These are phyloP conservation scores for Pheosia tremula DNA, from an alignment of 2,888 invertebrate species.

Conservation along the genomic window DNA sequence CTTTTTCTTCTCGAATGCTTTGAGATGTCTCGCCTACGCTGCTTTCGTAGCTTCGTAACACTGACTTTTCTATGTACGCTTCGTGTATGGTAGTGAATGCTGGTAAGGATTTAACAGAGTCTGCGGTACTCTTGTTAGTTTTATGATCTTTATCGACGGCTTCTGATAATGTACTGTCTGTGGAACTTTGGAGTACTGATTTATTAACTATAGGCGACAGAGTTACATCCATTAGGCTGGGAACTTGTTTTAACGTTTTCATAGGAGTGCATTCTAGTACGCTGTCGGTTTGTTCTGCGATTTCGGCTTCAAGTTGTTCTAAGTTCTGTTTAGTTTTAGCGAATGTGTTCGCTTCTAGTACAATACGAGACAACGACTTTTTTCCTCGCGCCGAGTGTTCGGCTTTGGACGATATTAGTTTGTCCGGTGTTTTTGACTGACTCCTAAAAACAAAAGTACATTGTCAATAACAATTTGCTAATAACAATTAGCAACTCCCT, in stretches of 20 bases:
- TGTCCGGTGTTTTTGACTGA: conserved; percentile 77
- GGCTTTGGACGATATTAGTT: conserved; percentile 64
- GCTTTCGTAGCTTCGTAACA: conserved; percentile 67
- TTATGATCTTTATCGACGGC: conserved; percentile 46
- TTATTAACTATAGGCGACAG: conserved; percentile 75
- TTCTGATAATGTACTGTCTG: conserved; percentile 56
- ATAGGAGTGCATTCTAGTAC: conserved; percentile 71
- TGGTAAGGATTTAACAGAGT: conserved; percentile 52
- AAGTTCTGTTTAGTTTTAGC: conserved; percentile 63
- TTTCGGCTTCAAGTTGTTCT: conserved; percentile 53
- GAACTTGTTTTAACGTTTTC: conserved; percentile 58
- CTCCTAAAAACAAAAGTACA: conserved; percentile 52
- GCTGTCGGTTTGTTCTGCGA: conserved; percentile 43
- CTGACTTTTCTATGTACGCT: conserved; percentile 60
- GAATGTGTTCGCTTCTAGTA: conserved; percentile 74
- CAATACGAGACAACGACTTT: conserved; percentile 71
- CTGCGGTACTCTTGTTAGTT: conserved; percentile 41
- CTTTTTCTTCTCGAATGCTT: conserved; percentile 44
- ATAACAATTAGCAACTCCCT: no score
- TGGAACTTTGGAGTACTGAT: conserved; percentile 67
- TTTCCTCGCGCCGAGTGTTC: conserved; percentile 58
- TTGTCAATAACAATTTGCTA: no score
- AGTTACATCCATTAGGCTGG: conserved; percentile 67
- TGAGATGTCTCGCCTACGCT: conserved; percentile 53
- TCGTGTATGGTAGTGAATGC: conserved; percentile 63